phyloP scores from a whole-genome alignment of 1,140 invertebrate species.

The Teleogryllus occipitalis region DNA sequence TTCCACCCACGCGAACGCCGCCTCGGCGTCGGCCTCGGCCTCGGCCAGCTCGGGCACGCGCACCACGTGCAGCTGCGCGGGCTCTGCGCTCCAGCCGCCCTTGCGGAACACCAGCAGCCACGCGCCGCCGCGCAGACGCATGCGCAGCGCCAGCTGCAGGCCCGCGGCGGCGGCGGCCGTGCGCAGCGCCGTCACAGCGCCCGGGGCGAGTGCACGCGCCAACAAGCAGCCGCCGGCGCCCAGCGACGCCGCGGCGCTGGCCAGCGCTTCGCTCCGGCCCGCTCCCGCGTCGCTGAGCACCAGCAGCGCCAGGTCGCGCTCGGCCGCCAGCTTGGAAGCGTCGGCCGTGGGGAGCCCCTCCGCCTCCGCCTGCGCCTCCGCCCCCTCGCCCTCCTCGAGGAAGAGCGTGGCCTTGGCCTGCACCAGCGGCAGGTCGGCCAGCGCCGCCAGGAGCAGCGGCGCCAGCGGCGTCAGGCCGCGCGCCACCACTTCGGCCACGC shows the following conservation, averaged over 20 bases:
- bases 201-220: too few species aligned
- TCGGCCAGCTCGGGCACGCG: neutral
- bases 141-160: neutral
- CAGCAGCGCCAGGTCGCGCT: too few species aligned
- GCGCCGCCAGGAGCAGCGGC: conserved; percentile 31
- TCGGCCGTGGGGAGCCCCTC: too few species aligned
- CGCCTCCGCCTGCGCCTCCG: too few species aligned
- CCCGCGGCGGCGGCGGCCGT: too few species aligned
- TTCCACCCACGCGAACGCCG: conserved; percentile 38
- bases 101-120: neutral
- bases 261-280: too few species aligned
- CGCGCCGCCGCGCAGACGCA: neutral
- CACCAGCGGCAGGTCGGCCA: conserved; percentile 39
- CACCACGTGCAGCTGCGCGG: neutral
- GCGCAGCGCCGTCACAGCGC: too few species aligned
- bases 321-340: too few species aligned
- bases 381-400: neutral
- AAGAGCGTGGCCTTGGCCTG: conserved; percentile 26
- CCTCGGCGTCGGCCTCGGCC: neutral
- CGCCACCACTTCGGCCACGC: conserved; percentile 55
- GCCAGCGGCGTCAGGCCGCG: conserved; percentile 36
- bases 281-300: too few species aligned
- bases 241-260: too few species aligned
- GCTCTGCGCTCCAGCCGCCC: neutral
- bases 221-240: too few species aligned